Percentiles rank a stretch among this genome's conserved stretches.
Conservation (phyloP, 2,797 vertebrate species). For the Chelonia mydas region DNA sequence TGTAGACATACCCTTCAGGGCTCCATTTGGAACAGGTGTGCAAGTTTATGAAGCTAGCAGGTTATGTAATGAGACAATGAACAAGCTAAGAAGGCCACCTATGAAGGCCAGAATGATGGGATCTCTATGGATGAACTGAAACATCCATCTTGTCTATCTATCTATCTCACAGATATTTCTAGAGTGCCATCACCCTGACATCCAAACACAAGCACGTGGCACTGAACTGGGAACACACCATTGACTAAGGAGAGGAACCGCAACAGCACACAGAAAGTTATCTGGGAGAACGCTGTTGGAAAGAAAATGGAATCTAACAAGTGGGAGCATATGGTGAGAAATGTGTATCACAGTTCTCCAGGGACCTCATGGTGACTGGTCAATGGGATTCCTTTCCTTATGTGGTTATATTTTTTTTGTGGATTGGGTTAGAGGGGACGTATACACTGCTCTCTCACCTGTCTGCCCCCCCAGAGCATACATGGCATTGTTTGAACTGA, state of each 20-base stretch:
- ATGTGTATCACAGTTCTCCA: neutral
- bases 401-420: accelerated
- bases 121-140: neutral
- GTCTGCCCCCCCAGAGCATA: accelerated
- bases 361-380: neutral
- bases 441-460: neutral
- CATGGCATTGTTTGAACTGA: neutral
- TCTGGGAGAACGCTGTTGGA: neutral
- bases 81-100: neutral
- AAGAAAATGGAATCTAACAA: neutral
- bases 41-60: neutral
- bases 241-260: neutral
- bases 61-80: neutral
- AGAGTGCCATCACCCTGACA: neutral
- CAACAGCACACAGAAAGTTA: neutral
- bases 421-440: neutral
- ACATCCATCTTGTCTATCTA: neutral
- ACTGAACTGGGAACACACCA: neutral
- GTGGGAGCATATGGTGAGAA: neutral
- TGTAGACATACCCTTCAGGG: neutral
- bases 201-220: neutral
- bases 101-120: too few species aligned
- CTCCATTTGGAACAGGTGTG: neutral
- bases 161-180: neutral
- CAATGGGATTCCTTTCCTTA: neutral